phyloP scores from a whole-genome alignment of 2,797 vertebrate genomes.

The Coregonus ussuriensis region DNA sequence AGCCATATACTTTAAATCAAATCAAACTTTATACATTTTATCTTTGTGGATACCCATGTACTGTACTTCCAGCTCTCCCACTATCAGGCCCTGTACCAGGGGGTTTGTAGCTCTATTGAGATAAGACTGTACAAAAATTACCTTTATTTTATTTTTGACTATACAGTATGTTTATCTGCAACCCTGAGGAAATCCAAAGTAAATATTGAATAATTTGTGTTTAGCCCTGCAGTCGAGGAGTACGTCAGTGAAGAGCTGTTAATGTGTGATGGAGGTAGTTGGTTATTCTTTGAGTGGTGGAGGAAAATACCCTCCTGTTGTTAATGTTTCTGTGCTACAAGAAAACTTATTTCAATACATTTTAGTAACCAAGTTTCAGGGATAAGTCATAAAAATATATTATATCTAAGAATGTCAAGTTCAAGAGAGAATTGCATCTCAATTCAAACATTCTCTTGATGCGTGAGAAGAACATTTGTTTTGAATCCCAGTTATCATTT shows the following conservation, averaged over 20 bases:
- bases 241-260: not conserved
- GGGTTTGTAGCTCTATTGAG: conserved; percentile 4
- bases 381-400: not conserved
- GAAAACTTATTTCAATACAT: not conserved
- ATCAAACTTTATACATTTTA: too few relatives aligned
- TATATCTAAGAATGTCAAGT: too few relatives aligned
- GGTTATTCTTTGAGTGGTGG: conserved; percentile 26
- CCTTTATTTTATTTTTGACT: not conserved
- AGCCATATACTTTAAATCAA: not conserved
- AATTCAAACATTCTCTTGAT: too few relatives aligned
- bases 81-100: too few relatives aligned
- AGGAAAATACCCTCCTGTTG: not conserved
- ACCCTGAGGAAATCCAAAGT: conserved; percentile 3
- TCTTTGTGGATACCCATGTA: too few relatives aligned
- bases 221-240: conserved; percentile 20
- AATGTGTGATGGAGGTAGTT: not conserved
- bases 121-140: not conserved
- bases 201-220: conserved; percentile 30
- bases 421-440: too few relatives aligned
- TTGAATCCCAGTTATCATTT: not conserved
- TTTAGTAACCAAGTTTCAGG: not conserved
- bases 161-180: not conserved
- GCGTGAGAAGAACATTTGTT: not conserved
- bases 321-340: not conserved
- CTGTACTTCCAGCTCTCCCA: too few relatives aligned